Conservation (phyloP, 2,113 vertebrate genomes). For the Chlorodrepanis virens region DNA sequence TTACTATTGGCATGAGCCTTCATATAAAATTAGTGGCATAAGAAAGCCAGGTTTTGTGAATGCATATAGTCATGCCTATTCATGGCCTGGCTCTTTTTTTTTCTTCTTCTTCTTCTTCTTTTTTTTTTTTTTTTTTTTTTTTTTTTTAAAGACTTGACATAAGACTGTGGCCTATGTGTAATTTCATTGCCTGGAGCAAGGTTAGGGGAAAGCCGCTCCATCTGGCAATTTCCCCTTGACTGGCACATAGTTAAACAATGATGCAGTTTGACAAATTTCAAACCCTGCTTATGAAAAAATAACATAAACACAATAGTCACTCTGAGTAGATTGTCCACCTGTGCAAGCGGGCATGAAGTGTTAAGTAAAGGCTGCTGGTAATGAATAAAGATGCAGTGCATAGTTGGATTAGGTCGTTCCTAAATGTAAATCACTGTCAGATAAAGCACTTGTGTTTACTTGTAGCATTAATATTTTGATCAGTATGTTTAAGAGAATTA, state of each 20-base stretch:
- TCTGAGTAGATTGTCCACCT: conserved; percentile 85
- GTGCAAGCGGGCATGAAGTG: conserved; percentile 80
- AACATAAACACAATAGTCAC: conserved; percentile 85
- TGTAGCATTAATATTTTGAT: conserved; percentile 89
- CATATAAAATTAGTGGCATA: conserved; percentile 76
- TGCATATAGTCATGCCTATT: conserved; percentile 76
- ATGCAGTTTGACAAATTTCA: conserved; percentile 95
- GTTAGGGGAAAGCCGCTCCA: conserved; percentile 81
- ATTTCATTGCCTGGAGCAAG: conserved; percentile 82
- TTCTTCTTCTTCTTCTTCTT: neutral
- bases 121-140: neutral
- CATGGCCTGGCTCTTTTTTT: conserved; percentile 41
- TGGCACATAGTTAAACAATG: conserved; percentile 90
- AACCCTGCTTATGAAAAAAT: conserved; percentile 91
- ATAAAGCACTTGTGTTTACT: conserved; percentile 85
- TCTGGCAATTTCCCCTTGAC: conserved; percentile 85
- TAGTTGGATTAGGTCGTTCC: conserved; percentile 81
- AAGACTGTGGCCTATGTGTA: conserved; percentile 77
- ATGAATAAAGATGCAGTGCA: conserved; percentile 79
- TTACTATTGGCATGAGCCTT: conserved; percentile 75
- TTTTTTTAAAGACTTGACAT: conserved; percentile 69
- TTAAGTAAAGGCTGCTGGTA: conserved; percentile 84
- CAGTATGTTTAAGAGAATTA: conserved; percentile 84
- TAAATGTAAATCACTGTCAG: conserved; percentile 84
- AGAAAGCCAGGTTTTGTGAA: conserved; percentile 74